Evolutionary conservation across 2,797 vertebrate species (phyloP).

Genomic region (Oryzias dopingdopingensis): DNA sequence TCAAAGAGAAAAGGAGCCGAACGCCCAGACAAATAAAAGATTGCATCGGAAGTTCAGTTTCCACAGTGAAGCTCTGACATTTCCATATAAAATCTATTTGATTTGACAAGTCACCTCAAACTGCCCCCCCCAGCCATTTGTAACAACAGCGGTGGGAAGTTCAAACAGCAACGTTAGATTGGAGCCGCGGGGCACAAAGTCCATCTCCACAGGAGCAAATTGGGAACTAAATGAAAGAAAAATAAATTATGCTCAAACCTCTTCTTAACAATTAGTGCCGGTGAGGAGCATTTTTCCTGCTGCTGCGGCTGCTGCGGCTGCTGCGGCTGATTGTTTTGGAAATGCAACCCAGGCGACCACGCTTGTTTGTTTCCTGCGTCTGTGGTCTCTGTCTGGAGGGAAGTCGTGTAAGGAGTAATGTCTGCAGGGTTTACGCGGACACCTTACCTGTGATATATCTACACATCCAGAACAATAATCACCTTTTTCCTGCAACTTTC

Average conservation of each 20-base stretch:
- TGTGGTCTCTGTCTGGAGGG: constrained; percentile 33
- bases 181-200: constrained; percentile 58
- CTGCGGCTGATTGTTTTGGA: constrained; percentile 63
- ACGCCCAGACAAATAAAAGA: not conserved
- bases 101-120: constrained; percentile 20
- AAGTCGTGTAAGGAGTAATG: constrained; percentile 26
- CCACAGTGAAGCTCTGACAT: constrained; percentile 31
- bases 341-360: constrained; percentile 50
- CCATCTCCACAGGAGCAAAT: constrained; percentile 57
- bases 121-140: constrained; percentile 41
- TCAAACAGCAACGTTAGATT: constrained; percentile 63
- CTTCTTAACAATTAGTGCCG: constrained; percentile 68
- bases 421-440: constrained; percentile 25
- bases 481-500: too few species aligned
- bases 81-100: constrained; percentile 54
- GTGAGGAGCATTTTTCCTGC: constrained; percentile 52
- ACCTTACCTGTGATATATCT: not conserved
- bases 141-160: constrained; percentile 46
- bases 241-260: constrained; percentile 70
- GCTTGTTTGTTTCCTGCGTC: constrained; percentile 45
- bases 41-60: constrained; percentile 18
- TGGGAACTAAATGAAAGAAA: constrained; percentile 64
- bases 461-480: not conserved
- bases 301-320: constrained; percentile 22
- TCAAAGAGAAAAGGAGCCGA: not conserved